phyloP scores from a whole-genome alignment of 2,888 invertebrate genomes.

The Panzeria rudis region DNA sequence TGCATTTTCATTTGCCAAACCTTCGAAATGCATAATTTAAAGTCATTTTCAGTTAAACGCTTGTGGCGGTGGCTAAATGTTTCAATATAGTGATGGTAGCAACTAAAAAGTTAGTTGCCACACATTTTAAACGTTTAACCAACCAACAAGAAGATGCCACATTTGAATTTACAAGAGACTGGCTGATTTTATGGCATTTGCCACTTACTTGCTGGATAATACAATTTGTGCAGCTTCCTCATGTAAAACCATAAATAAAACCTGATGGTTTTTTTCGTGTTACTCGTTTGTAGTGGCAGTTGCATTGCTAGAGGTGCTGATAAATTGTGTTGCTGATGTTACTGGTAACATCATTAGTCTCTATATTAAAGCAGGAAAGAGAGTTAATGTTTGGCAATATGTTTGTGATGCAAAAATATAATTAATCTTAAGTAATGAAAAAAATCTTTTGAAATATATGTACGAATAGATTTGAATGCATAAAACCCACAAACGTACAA shows the following conservation, averaged over 20 bases:
- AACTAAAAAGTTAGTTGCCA: background rate
- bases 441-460: background rate
- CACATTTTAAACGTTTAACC: background rate
- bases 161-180: slow-evolving; percentile 47
- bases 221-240: slow-evolving; percentile 57
- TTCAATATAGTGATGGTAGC: background rate
- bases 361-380: slow-evolving; percentile 25
- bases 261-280: slow-evolving; percentile 8
- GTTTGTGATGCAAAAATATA: slow-evolving; percentile 45
- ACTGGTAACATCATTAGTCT: slow-evolving; percentile 1
- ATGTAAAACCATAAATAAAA: slow-evolving; percentile 26
- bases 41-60: slow-evolving; percentile 50
- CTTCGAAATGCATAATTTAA: slow-evolving; percentile 1
- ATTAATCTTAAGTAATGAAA: slow-evolving; percentile 58
- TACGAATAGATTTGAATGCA: background rate
- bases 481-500: slow-evolving; percentile 18
- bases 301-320: background rate
- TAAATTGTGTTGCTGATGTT: background rate
- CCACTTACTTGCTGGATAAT: slow-evolving; percentile 6
- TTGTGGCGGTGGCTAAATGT: slow-evolving; percentile 21
- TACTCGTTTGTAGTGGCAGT: background rate
- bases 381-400: slow-evolving; percentile 30
- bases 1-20: background rate
- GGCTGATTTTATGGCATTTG: slow-evolving; percentile 4
- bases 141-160: slow-evolving; percentile 29